These are phyloP conservation scores for Drosophila gunungcola DNA, from an alignment of 1,140 invertebrate genomes.

Conservation along the genomic window DNA sequence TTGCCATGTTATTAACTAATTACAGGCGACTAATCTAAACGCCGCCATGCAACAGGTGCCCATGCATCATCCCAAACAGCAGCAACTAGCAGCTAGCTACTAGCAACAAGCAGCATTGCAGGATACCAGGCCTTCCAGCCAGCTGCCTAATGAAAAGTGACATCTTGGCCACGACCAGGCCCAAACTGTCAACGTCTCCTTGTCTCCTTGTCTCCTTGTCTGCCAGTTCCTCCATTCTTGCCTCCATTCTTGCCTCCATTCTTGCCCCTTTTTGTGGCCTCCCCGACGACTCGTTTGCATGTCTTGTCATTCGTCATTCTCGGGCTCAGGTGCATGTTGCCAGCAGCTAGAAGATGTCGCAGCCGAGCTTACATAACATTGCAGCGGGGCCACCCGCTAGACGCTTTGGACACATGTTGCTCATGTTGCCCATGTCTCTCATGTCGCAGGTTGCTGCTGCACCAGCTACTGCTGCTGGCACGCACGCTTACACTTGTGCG, in stretches of 20 bases:
- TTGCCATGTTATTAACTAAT: constrained; percentile 85
- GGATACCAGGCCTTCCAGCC: constrained; percentile 8
- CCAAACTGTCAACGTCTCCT: constrained; percentile 80
- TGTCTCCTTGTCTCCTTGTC: constrained; percentile 63
- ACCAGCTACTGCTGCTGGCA: constrained; percentile 46
- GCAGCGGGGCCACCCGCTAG: constrained; percentile 71
- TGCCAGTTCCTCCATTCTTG: constrained; percentile 3
- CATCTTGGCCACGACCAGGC: constrained; percentile 79
- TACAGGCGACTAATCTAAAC: constrained; percentile 84
- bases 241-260: background rate
- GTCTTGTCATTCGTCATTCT: constrained; percentile 80
- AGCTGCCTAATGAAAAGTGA: constrained; percentile 84
- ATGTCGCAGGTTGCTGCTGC: constrained; percentile 5
- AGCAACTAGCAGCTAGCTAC: constrained; percentile 22
- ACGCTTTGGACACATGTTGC: constrained; percentile 68
- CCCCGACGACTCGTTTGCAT: constrained; percentile 59
- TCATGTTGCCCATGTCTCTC: constrained; percentile 42
- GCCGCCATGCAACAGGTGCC: constrained; percentile 76
- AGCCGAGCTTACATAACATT: constrained; percentile 41
- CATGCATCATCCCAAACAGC: constrained; percentile 70
- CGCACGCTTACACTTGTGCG: constrained; percentile 37
- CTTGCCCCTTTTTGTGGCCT: background rate
- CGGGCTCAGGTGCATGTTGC: constrained; percentile 63
- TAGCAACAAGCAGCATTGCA: constrained; percentile 36
- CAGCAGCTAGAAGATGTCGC: constrained; percentile 81